Evolutionary conservation across 2,113 vertebrate species (phyloP).

Genomic region (Sardina pilchardus): DNA sequence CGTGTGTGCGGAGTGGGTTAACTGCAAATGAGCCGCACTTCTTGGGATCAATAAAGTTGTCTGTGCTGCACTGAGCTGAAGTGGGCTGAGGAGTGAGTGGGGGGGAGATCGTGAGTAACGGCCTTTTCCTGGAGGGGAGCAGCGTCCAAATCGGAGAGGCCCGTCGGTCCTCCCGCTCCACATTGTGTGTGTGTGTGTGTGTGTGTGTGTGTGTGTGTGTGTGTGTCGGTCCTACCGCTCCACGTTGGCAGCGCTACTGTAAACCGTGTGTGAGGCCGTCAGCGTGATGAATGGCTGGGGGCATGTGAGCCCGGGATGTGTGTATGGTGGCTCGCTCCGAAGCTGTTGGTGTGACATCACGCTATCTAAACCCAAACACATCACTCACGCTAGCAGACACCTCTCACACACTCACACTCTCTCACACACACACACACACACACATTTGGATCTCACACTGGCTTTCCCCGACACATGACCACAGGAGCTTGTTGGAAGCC

Average conservation of each 20-base stretch:
- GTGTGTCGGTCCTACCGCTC: conserved; percentile 50
- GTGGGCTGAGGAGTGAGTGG: conserved; percentile 35
- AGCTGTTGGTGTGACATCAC: neutral
- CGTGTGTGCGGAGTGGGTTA: too few species aligned
- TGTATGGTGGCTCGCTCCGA: neutral
- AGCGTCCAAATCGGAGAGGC: conserved; percentile 32
- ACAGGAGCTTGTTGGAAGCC: neutral
- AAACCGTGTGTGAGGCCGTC: conserved; percentile 37
- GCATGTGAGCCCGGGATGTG: neutral
- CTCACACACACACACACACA: neutral
- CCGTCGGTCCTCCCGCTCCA: conserved; percentile 50
- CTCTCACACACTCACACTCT: neutral
- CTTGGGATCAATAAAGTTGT: conserved; percentile 24
- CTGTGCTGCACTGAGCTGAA: neutral
- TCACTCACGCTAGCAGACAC: neutral
- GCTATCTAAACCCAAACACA: neutral
- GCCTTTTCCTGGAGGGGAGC: conserved; percentile 52
- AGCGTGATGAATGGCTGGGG: neutral
- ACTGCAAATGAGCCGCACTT: neutral
- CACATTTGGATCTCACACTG: neutral
- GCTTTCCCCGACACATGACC: neutral
- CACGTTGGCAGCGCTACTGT: conserved; percentile 58
- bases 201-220: too few species aligned
- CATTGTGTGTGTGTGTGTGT: too few species aligned
- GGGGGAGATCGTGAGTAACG: conserved; percentile 57